Conservation (phyloP, 2,888 invertebrate genomes). For the Eristalis pertinax region DNA sequence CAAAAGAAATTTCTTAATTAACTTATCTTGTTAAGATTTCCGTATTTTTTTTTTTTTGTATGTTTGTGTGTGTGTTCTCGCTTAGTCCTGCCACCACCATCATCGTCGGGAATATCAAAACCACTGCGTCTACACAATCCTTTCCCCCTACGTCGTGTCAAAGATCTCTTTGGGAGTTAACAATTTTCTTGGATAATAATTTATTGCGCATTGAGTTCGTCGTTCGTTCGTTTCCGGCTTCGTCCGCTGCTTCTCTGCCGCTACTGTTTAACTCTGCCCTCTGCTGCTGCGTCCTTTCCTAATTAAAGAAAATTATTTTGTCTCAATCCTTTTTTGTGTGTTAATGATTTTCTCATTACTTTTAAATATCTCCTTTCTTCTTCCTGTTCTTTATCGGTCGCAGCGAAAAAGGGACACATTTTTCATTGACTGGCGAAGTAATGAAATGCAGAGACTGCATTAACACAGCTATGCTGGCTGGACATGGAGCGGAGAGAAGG, state of each 20-base stretch:
- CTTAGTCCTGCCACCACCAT: background rate
- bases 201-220: constrained; percentile 35
- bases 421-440: constrained; percentile 57
- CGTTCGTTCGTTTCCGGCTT: constrained; percentile 26
- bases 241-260: background rate
- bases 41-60: background rate
- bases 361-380: constrained; percentile 47
- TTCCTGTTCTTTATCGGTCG: background rate
- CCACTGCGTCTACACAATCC: constrained; percentile 19
- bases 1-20: constrained; percentile 70
- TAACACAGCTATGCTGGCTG: constrained; percentile 24
- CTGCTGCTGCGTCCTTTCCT: constrained; percentile 36
- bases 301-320: constrained; percentile 71
- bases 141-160: constrained; percentile 40
- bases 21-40: constrained; percentile 70
- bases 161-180: constrained; percentile 44
- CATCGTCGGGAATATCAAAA: background rate
- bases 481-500: constrained; percentile 13
- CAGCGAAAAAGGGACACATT: constrained; percentile 38
- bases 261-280: background rate
- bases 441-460: constrained; percentile 69
- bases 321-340: constrained; percentile 44
- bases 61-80: background rate
- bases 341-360: constrained; percentile 70
- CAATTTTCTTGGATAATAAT: constrained; percentile 61